Base-by-base conservation (phyloP, 2,797 vertebrate species). In the Danio jaintianensis region DNA sequence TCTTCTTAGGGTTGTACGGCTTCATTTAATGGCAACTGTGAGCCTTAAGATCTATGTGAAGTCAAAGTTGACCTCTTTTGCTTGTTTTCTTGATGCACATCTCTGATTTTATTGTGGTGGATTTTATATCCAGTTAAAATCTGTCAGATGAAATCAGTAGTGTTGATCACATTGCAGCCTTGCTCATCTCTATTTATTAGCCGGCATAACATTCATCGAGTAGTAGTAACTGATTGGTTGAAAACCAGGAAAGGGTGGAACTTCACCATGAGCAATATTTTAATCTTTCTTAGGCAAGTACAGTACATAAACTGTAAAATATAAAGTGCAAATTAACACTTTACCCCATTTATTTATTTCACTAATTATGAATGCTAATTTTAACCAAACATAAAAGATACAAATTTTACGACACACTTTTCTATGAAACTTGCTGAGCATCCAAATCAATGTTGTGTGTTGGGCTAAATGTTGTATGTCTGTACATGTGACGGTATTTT, bases 41-140 rank as follows among this genome's bases (percentile, higher is more conserved):
- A 0, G 70, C 13, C 20, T 59, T 43, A 55, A 75, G 66, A 74
- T 42, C 16, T n/a, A 64, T 36, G 52, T 52, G 48, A 63, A 63
- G 64, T 64, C 59, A 64, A 53, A 64, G 18, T 45, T 36, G 18
- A 66, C 18, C 13, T 42, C 53, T 20, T 72, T 58, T 72, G 2
- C 10, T 7, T 38, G n/a, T 6, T 38, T 40, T 18, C 11, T 13
- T 50, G 52, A 75, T 22, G 29, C 74, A 42, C 36, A 16, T 64
- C 20, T 13, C 13, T 64, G 58, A 7, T 75, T 12, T 52, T 62
- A n/a, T 6, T 43, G 7, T 67, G 64, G 18, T 7, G 5, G 3
- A 16, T 53, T 70, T 40, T 70, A 70, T 36, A 53, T 40, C 16
- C 36, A 70, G 29, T 53, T 40, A 29, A 45, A 29, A 29, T 13